A percentile compares a stretch with the other conserved stretches of the same genome.
These are phyloP conservation scores for Oxyruncus cristatus DNA, from an alignment of 2,113 vertebrate species.

Conservation along the genomic window DNA sequence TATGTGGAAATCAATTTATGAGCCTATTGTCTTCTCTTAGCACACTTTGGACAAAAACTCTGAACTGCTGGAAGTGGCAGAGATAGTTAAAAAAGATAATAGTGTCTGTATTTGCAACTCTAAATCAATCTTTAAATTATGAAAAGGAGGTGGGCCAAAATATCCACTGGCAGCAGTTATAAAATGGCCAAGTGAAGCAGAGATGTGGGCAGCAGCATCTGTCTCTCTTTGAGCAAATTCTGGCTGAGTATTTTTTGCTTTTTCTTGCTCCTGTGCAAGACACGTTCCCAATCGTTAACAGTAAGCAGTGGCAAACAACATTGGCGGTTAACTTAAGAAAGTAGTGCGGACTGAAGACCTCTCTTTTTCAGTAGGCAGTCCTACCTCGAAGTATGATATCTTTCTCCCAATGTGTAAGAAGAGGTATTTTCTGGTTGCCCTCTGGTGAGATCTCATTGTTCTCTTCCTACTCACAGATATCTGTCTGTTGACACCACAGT, in stretches of 20 bases:
- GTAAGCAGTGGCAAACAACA: background rate
- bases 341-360: background rate
- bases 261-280: background rate
- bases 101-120: background rate
- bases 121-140: background rate
- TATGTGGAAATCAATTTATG: background rate
- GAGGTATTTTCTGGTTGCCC: background rate
- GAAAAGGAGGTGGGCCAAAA: background rate
- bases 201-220: background rate
- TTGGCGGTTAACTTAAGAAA: background rate
- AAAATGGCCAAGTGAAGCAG: background rate
- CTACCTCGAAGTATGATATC: background rate
- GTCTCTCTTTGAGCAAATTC: background rate
- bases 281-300: background rate
- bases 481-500: background rate
- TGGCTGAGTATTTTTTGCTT: background rate
- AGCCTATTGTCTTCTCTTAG: background rate
- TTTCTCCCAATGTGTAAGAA: background rate
- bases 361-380: background rate
- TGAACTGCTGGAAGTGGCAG: background rate
- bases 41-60: background rate
- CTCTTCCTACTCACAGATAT: background rate
- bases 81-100: background rate
- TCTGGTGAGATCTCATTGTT: background rate
- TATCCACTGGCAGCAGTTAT: background rate